These are phyloP conservation scores for Tyto alba DNA, from an alignment of 2,113 vertebrate genomes.

Conservation along the genomic window DNA sequence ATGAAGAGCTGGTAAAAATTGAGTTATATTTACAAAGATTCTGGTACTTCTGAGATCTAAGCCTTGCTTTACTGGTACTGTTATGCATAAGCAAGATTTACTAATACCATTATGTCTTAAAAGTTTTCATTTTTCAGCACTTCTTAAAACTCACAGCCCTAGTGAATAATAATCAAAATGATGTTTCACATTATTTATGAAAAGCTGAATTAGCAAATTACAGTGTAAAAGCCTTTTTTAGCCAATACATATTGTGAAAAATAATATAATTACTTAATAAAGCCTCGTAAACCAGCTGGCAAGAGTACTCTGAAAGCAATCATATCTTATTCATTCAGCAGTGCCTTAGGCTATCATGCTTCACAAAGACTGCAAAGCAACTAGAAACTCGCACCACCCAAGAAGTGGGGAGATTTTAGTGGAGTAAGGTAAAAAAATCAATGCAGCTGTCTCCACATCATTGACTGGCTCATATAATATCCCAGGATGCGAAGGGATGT, in stretches of 20 bases:
- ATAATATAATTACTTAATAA: background rate
- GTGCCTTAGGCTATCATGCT: background rate
- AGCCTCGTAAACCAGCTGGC: background rate
- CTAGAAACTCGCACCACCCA: background rate
- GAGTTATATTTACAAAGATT: background rate
- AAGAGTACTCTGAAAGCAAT: background rate
- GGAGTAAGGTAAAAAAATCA: background rate
- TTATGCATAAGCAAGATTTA: background rate
- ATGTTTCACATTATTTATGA: background rate
- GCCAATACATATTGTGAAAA: background rate
- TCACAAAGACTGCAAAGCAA: background rate
- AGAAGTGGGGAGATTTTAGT: background rate
- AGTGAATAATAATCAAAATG: background rate
- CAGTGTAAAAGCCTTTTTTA: background rate
- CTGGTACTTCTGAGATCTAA: background rate
- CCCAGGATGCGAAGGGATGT: background rate
- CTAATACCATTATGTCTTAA: background rate
- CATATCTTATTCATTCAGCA: background rate
- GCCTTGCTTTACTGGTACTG: background rate
- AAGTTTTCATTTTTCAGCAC: background rate
- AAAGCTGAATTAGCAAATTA: background rate
- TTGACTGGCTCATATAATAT: background rate
- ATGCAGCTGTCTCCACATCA: background rate
- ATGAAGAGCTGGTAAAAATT: constrained; percentile 10
- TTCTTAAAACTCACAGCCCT: background rate